Conservation (phyloP, 2,888 invertebrate genomes). For the Acholoe squamosa region DNA sequence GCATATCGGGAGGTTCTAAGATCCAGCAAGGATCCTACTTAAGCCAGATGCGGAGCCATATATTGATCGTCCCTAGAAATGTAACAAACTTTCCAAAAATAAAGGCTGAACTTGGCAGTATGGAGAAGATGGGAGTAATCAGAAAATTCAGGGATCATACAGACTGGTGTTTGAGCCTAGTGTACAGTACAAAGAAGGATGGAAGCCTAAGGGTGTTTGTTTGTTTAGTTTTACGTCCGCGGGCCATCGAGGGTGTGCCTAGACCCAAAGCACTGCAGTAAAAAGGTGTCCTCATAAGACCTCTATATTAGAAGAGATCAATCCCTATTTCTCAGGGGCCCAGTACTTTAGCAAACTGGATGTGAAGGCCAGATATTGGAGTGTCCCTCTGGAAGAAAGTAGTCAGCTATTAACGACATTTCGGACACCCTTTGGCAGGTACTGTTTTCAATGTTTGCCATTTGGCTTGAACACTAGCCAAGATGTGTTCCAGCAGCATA, state of each 20-base stretch:
- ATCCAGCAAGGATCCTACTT: too few relatives aligned
- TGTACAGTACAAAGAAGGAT: too few relatives aligned
- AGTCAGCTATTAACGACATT: background rate
- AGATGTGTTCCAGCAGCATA: conserved; percentile 59
- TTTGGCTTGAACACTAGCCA: background rate
- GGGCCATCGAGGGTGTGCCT: conserved; percentile 67
- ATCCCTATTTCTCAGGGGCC: background rate
- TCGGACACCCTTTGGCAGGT: background rate
- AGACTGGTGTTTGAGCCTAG: too few relatives aligned
- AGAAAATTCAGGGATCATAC: too few relatives aligned
- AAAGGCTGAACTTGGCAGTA: too few relatives aligned
- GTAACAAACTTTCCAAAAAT: too few relatives aligned
- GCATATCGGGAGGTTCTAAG: too few relatives aligned
- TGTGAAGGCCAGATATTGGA: background rate
- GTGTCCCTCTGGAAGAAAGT: background rate
- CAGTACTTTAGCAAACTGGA: background rate
- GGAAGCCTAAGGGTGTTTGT: too few relatives aligned
- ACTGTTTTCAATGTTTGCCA: background rate
- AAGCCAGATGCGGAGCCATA: too few relatives aligned
- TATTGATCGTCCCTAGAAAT: too few relatives aligned
- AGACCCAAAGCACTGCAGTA: conserved; percentile 60
- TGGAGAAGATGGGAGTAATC: too few relatives aligned
- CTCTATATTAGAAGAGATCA: background rate
- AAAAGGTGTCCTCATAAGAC: background rate
- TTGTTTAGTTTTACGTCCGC: too few relatives aligned